phyloP scores from a whole-genome alignment of 2,888 invertebrate genomes.

The Aphidius colemani region DNA sequence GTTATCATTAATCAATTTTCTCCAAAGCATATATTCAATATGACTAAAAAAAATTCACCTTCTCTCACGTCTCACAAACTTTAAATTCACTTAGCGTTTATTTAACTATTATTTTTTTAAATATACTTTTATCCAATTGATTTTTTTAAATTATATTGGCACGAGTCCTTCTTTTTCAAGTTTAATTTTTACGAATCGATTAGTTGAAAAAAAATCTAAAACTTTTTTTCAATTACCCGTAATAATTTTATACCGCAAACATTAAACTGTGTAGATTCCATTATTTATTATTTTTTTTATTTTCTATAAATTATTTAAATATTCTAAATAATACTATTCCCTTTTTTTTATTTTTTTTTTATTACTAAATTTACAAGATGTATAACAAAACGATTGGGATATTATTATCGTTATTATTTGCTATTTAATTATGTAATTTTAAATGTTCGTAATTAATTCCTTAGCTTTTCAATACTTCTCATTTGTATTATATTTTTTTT shows the following conservation, averaged over 20 bases:
- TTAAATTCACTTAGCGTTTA: not conserved
- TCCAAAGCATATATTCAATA: not conserved
- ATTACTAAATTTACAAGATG: constrained; percentile 13
- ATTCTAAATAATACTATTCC: constrained; percentile 14
- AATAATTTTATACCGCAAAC: constrained; percentile 56
- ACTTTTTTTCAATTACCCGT: constrained; percentile 59
- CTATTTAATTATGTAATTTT: not conserved
- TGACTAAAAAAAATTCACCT: not conserved
- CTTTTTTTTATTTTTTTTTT: constrained; percentile 7
- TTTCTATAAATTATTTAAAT: constrained; percentile 8
- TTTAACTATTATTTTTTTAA: constrained; percentile 17
- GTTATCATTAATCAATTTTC: too few species aligned
- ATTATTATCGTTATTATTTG: not conserved
- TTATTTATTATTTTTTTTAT: constrained; percentile 22
- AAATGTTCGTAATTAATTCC: constrained; percentile 1
- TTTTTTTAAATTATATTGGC: constrained; percentile 36
- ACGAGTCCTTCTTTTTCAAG: constrained; percentile 41
- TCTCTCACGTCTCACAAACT: not conserved
- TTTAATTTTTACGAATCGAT: constrained; percentile 39
- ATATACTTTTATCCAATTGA: constrained; percentile 45
- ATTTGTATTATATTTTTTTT: not conserved
- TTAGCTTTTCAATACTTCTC: constrained; percentile 2
- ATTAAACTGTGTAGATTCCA: constrained; percentile 52
- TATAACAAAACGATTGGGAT: constrained; percentile 15
- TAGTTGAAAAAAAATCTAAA: constrained; percentile 59